phyloP scores from a whole-genome alignment of 1,140 invertebrate species.

The Euura saliciscinereae region DNA sequence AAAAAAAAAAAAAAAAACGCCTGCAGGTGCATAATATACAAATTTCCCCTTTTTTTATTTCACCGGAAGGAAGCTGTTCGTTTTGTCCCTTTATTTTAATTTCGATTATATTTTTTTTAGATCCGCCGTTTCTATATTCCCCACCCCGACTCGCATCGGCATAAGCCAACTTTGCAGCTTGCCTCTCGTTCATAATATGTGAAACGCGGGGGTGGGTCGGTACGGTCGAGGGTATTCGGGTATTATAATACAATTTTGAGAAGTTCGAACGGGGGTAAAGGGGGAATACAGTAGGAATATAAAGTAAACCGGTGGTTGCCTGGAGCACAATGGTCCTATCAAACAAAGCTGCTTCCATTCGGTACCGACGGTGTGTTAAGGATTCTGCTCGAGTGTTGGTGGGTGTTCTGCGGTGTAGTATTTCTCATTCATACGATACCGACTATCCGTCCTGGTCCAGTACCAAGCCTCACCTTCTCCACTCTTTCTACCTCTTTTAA shows the following conservation, averaged over 20 bases:
- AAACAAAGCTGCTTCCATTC: slow-evolving; percentile 51
- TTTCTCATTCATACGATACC: slow-evolving; percentile 63
- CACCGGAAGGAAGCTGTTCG: background rate
- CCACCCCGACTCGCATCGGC: slow-evolving; percentile 44
- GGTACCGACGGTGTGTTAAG: too few relatives aligned
- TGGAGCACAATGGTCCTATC: slow-evolving; percentile 54
- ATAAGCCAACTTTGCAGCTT: slow-evolving; percentile 53
- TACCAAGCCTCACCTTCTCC: slow-evolving; percentile 26
- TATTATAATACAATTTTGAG: slow-evolving; percentile 60
- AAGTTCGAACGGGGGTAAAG: slow-evolving; percentile 24
- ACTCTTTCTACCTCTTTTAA: slow-evolving; percentile 46
- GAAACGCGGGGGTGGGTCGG: background rate
- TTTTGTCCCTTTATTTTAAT: background rate
- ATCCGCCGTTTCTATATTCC: too few relatives aligned
- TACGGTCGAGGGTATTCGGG: slow-evolving; percentile 11
- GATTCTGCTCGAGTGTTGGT: background rate
- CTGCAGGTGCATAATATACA: too few relatives aligned
- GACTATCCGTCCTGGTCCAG: slow-evolving; percentile 29
- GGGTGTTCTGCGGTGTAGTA: slow-evolving; percentile 55
- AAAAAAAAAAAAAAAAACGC: too few relatives aligned
- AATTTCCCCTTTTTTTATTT: background rate
- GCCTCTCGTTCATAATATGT: background rate
- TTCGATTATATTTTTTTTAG: too few relatives aligned
- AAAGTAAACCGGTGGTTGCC: slow-evolving; percentile 55
- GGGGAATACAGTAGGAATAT: slow-evolving; percentile 36